Base-by-base conservation (phyloP, 2,888 invertebrate genomes). In the Chalcosyrphus nemorum region DNA sequence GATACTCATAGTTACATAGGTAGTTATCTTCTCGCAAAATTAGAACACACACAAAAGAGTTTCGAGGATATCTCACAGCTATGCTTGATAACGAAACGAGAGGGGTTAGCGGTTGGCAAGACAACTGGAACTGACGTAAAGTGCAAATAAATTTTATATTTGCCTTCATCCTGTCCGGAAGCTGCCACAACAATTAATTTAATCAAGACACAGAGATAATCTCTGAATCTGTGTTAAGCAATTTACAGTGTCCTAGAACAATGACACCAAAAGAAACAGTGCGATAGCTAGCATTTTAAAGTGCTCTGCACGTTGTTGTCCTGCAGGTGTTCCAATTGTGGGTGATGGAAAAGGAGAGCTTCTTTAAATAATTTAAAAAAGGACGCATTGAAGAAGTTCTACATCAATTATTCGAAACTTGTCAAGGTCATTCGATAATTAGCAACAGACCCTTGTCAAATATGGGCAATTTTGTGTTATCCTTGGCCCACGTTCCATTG, bases 141-240 rank as follows among this genome's bases (percentile, higher is more conserved):
- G 54, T 68, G 54, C 32, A 54, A 29, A 50, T 19, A 54, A 54
- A 27, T 54, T 56, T 54, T 13, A 27, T 43, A 13, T 54, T 68
- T 43, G 29, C 29, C 41, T 13, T 54, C 7, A 29, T 68, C 54
- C 41, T 54, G 54, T 19, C 19, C 43, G 43, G 29, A 68, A 68
- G 29, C 29, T 56, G 17, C 70, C 57, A 57, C 70, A 70, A 47
- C 57, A 70, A 57, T 70, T 70, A 70, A 70, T 70, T 70, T 57
- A 32, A 57, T 57, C 45, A 70, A 45, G 45, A 45, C 41, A 32
- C 70, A 35, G 45, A 3, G 68, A 68, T 68, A 43, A 68, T 68
- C 68, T 56, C 13, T 29, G 19, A 54, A 56, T 43, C 19, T 68
- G 54, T 68, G 43, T 56, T 19, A 54, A 56, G 54, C 29, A 68